Conservation (phyloP, 64 coral and sea anemone genomes). For the Stichodactyla mertensii region DNA sequence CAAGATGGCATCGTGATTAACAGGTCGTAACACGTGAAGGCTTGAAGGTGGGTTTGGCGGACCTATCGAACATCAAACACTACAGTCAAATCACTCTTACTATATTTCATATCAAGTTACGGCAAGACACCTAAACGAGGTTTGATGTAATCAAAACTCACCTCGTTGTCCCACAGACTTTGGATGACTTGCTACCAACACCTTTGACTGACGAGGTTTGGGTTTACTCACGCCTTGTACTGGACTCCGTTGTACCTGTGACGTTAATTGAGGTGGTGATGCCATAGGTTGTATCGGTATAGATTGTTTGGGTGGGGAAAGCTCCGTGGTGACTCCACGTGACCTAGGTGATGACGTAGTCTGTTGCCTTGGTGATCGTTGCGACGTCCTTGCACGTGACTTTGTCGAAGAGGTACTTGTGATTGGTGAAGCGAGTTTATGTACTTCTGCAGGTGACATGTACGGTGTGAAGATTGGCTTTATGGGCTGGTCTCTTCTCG, state of each 20-base stretch:
- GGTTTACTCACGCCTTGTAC: constrained; percentile 15
- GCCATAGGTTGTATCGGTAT: background rate
- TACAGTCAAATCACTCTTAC: background rate
- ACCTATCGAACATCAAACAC: background rate
- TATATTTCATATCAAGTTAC: too few species aligned
- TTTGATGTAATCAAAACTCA: background rate
- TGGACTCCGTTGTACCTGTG: background rate
- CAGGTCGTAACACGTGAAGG: constrained; percentile 72
- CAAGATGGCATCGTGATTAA: constrained; percentile 85
- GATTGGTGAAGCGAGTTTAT: constrained; percentile 22
- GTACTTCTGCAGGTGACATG: constrained; percentile 23
- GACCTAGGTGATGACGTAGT: background rate
- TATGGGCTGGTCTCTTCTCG: background rate
- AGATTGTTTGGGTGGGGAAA: background rate
- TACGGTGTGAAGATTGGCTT: constrained; percentile 22
- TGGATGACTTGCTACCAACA: background rate
- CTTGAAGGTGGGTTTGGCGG: constrained; percentile 45
- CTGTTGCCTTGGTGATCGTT: background rate
- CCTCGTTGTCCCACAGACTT: background rate
- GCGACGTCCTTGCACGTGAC: background rate
- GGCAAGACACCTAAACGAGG: background rate
- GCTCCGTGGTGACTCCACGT: background rate
- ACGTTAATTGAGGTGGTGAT: constrained; percentile 20
- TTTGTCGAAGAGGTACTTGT: background rate
- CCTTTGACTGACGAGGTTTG: constrained; percentile 21